Conservation (phyloP, 2,797 vertebrate genomes). For the Orientallactaga sibirica region DNA sequence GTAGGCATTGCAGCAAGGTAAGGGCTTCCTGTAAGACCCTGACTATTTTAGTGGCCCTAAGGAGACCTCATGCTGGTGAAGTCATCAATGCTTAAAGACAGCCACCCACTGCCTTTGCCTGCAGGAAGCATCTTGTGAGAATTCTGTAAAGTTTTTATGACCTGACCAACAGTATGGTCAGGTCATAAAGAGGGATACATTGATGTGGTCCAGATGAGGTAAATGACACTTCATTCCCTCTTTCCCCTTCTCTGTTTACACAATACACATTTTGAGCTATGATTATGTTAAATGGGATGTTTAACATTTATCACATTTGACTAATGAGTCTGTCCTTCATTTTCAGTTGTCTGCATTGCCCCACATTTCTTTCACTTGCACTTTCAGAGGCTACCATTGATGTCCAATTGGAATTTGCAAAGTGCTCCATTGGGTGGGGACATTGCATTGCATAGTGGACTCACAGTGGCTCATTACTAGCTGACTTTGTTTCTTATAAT, state of each 20-base stretch:
- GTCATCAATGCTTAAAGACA: neutral
- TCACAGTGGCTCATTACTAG: neutral
- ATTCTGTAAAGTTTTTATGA: constrained; percentile 22
- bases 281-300: neutral
- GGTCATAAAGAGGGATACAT: neutral
- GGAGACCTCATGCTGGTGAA: neutral
- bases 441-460: neutral
- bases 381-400: neutral
- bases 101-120: neutral
- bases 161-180: neutral
- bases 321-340: neutral
- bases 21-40: neutral
- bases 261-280: neutral
- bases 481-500: neutral
- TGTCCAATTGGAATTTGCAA: neutral
- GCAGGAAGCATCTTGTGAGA: neutral
- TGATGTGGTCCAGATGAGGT: neutral
- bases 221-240: neutral
- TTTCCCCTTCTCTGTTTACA: neutral
- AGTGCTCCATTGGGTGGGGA: neutral
- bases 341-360: neutral
- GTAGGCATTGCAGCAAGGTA: neutral
- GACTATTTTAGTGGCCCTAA: neutral
- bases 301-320: constrained; percentile 24
- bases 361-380: neutral